Evolutionary conservation across 2,888 invertebrate genomes (phyloP).

Genomic region (Parapristionchus giblindavisi): DNA sequence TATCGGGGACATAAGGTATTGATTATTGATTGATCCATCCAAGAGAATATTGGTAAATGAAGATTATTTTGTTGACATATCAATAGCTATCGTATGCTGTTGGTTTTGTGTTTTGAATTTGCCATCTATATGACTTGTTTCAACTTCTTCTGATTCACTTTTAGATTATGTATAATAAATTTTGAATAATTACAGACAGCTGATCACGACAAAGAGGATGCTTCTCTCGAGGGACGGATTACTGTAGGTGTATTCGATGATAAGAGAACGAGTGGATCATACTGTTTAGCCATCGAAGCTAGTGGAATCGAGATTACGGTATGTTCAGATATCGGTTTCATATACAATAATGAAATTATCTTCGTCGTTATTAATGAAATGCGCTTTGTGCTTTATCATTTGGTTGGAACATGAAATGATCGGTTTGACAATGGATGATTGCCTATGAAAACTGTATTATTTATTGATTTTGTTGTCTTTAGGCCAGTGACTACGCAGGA

Average conservation of each 20-base stretch:
- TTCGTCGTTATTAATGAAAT: too few relatives aligned
- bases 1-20: slow-evolving; percentile 57
- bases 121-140: too few relatives aligned
- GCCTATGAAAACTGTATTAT: too few relatives aligned
- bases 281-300: slow-evolving; percentile 56
- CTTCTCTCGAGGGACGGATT: slow-evolving; percentile 54
- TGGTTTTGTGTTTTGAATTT: not conserved
- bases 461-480: too few relatives aligned
- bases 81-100: not conserved
- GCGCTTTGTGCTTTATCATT: too few relatives aligned
- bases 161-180: not conserved
- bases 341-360: too few relatives aligned
- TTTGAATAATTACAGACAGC: slow-evolving; percentile 43
- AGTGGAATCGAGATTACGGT: slow-evolving; percentile 38
- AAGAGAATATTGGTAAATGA: not conserved
- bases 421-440: too few relatives aligned
- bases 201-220: slow-evolving; percentile 48
- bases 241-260: slow-evolving; percentile 60
- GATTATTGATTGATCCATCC: not conserved
- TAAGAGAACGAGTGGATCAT: slow-evolving; percentile 54
- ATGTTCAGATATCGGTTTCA: too few relatives aligned
- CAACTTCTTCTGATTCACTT: too few relatives aligned
- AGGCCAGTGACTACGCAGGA: slow-evolving; percentile 75
- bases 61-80: not conserved
- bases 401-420: too few relatives aligned